Conservation (phyloP, 2,797 vertebrate species). For the Diglossa cyanea region DNA sequence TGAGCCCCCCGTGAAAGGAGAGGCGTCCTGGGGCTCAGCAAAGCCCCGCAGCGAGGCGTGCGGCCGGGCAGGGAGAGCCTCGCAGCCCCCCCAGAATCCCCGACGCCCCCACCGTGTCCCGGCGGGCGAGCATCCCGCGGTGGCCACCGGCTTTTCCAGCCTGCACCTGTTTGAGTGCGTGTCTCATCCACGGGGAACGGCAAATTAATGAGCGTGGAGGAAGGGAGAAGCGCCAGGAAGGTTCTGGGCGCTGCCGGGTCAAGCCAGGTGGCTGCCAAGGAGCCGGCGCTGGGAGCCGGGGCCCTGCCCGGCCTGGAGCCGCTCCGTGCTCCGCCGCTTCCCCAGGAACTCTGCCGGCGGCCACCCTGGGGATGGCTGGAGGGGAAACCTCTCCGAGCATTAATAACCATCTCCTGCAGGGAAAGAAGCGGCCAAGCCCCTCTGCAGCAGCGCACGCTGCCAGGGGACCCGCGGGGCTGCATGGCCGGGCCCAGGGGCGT, state of each 20-base stretch:
- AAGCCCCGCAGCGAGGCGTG: background rate
- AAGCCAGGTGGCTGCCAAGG: background rate
- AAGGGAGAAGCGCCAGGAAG: background rate
- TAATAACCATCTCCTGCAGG: no score
- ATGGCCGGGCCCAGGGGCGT: fast-evolving
- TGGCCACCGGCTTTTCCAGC: background rate
- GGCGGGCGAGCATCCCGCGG: background rate
- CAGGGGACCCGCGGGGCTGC: background rate
- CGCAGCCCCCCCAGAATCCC: background rate
- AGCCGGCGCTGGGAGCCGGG: background rate
- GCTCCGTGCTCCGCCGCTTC: no score
- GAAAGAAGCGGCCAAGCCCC: background rate
- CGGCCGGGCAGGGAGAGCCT: background rate
- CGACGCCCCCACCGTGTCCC: background rate
- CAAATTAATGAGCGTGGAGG: background rate
- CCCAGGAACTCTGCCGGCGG: background rate
- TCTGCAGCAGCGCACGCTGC: background rate
- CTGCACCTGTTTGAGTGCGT: slow-evolving; percentile 1
- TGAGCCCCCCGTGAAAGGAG: background rate
- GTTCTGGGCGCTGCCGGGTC: background rate
- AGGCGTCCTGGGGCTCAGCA: background rate
- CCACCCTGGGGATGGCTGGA: background rate
- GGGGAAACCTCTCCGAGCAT: background rate
- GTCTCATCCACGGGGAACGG: background rate
- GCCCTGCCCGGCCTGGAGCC: background rate